Evolutionary conservation across 1,140 invertebrate species (phyloP).

Genomic region (Ostrea edulis): DNA sequence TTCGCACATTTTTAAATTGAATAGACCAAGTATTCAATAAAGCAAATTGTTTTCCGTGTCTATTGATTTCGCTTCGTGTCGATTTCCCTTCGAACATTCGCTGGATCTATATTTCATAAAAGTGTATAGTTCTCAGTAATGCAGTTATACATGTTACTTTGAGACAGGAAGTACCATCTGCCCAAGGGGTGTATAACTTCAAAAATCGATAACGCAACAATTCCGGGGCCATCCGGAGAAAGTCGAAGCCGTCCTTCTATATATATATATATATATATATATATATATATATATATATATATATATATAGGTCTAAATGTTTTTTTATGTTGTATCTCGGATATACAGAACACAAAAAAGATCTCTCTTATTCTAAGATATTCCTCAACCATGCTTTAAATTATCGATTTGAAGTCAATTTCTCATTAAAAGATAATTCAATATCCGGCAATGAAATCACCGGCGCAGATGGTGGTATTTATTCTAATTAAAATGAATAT

Average conservation of each 20-base stretch:
- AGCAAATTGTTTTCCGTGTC: conserved; percentile 13
- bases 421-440: too few relatives aligned
- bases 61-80: conserved; percentile 17
- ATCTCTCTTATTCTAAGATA: too few relatives aligned
- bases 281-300: too few relatives aligned
- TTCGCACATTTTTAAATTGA: conserved; percentile 39
- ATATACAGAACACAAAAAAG: too few relatives aligned
- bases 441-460: too few relatives aligned
- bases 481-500: too few relatives aligned
- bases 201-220: conserved; percentile 19
- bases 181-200: conserved; percentile 22
- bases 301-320: too few relatives aligned
- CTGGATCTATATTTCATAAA: conserved; percentile 38
- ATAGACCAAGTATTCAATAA: conserved; percentile 33
- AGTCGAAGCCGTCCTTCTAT: not conserved
- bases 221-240: conserved; percentile 3
- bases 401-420: too few relatives aligned
- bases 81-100: conserved; percentile 8
- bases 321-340: too few relatives aligned
- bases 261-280: too few relatives aligned
- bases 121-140: conserved; percentile 25
- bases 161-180: conserved; percentile 36
- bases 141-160: conserved; percentile 18
- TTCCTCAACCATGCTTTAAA: too few relatives aligned
- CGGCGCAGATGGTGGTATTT: too few relatives aligned